phyloP scores from a whole-genome alignment of 2,113 vertebrate species.

The Trogon melanurus region DNA sequence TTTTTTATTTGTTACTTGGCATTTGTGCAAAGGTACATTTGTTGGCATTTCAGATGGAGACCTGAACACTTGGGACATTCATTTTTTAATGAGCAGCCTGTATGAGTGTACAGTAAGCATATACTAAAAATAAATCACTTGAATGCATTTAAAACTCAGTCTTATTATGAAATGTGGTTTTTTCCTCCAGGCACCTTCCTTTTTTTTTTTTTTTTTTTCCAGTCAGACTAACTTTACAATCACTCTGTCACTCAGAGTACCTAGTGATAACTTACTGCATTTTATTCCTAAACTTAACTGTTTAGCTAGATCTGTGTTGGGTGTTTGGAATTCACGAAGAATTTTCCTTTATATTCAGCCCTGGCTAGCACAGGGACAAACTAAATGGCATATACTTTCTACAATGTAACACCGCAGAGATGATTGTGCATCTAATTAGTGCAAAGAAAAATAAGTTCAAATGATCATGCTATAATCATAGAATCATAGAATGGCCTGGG shows the following conservation, averaged over 20 bases:
- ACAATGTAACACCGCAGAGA: background rate
- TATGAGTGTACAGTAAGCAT: background rate
- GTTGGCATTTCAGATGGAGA: constrained; percentile 29
- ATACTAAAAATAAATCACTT: background rate
- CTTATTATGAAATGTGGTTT: background rate
- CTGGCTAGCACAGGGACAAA: background rate
- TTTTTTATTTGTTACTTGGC: background rate
- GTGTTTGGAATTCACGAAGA: background rate
- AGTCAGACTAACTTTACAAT: background rate
- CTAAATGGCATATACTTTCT: background rate
- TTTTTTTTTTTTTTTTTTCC: background rate
- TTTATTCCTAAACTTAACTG: background rate
- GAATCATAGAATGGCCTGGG: too few relatives aligned
- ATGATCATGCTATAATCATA: background rate
- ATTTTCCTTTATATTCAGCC: background rate
- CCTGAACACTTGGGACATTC: background rate
- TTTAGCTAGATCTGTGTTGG: background rate
- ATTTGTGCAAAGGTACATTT: constrained; percentile 3
- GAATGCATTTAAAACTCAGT: background rate
- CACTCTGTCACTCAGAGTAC: background rate
- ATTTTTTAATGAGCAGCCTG: background rate
- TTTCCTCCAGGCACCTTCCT: background rate
- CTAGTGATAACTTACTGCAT: background rate
- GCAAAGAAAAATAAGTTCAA: background rate
- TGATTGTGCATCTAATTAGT: background rate